Base-by-base conservation (phyloP, 2,113 vertebrate species). In the Ursus arctos region DNA sequence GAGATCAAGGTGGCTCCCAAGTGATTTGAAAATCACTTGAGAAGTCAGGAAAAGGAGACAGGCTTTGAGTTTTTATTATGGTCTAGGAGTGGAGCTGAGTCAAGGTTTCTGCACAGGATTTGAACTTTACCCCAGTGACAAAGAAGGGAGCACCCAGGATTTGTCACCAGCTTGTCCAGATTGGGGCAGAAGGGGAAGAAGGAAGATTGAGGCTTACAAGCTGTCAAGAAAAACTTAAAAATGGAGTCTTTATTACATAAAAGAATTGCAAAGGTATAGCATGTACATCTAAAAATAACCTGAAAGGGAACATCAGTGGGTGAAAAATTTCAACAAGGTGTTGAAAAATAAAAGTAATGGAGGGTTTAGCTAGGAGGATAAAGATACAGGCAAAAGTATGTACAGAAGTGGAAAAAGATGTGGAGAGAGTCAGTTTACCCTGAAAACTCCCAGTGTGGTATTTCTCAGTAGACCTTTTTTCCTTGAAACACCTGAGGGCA, bases 1-100 rank as follows among this genome's bases (percentile, higher is more conserved):
- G 2, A 74, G 2, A 6, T 49, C 47, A 53, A 53, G 1, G 6
- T 40, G 51, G 9, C 43, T 61, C 33, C 3, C 0, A 9, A 24
- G 53, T 65, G 22, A 51, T 83, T 67, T 82, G 55, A 88, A 88
- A 67, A 63, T 82, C 16, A 9, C 47, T 74, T 74, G n/a, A 55
- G 67, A 63, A 8, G 43, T 61, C 57, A 82, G n/a, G 15, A 63
- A 82, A 74, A 82, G 7, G 31, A 88, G 21, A 74, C 11, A 53
- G 16, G 3, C 16, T 65, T 81, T 0, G 24, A 21, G 33, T 12
- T 71, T 92, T 92, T 43, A 40, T 61, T 87, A 47, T 71, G 47
- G 69, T 51, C 51, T 61, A 87, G 6, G 1, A 15, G 6, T 36
- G 1, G 28, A 28, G 21, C 40, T 11, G 40, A 6, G 16, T 61